phyloP scores from a whole-genome alignment of 92 coral and sea anemone genomes.

The Anthopleura xanthogrammica region DNA sequence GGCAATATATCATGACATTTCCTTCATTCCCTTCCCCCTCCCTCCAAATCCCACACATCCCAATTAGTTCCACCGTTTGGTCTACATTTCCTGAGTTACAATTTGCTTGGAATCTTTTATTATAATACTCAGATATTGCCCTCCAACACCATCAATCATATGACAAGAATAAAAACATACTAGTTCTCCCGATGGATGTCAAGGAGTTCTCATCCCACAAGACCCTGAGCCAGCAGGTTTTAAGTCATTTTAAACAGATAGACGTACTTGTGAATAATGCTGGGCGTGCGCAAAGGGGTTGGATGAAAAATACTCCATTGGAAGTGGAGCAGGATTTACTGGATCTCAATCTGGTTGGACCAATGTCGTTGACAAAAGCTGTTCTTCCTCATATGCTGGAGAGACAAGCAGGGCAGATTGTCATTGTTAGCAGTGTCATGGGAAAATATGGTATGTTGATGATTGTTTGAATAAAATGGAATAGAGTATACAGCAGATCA shows the following conservation, averaged over 20 bases:
- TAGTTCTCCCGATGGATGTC: conserved; percentile 65
- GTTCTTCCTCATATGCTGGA: conserved; percentile 82
- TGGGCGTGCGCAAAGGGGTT: conserved; percentile 70
- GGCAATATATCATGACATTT: too few relatives aligned
- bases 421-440: conserved; percentile 72
- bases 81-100: background rate
- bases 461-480: too few relatives aligned
- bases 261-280: conserved; percentile 88
- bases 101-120: too few relatives aligned
- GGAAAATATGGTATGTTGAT: conserved; percentile 78
- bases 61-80: background rate
- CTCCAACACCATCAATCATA: background rate
- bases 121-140: background rate
- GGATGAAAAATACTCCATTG: conserved; percentile 57
- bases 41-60: too few relatives aligned
- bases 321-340: conserved; percentile 73
- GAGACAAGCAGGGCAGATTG: conserved; percentile 67
- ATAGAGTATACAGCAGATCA: too few relatives aligned
- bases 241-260: conserved; percentile 58
- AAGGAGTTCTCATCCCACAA: conserved; percentile 45
- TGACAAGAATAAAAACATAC: conserved; percentile 35
- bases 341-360: conserved; percentile 74
- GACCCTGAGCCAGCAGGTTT: conserved; percentile 27
- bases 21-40: background rate
- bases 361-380: conserved; percentile 82